Evolutionary conservation across 2,113 vertebrate genomes (phyloP).

Genomic region (Tiliqua scincoides): DNA sequence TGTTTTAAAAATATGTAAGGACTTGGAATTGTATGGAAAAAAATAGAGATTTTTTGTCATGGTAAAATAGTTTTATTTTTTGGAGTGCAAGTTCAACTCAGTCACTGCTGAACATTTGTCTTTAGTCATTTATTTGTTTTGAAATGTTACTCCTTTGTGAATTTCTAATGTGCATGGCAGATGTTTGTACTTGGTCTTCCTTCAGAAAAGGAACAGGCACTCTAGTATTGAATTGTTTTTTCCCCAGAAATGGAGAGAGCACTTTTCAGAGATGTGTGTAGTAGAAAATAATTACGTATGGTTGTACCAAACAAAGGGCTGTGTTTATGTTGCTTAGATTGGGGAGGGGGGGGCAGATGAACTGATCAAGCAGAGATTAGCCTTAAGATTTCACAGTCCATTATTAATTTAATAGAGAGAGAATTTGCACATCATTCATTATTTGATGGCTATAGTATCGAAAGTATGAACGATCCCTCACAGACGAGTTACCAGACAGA

Average conservation of each 20-base stretch:
- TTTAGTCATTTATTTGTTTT: constrained; percentile 52
- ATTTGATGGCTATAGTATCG: not conserved
- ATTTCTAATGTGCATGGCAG: constrained; percentile 45
- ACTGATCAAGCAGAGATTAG: too few species aligned
- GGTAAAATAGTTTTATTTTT: constrained; percentile 60
- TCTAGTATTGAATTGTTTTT: not conserved
- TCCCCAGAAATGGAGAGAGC: not conserved
- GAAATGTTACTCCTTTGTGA: constrained; percentile 30
- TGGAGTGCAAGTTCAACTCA: constrained; percentile 59
- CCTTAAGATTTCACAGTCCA: not conserved
- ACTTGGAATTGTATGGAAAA: too few species aligned
- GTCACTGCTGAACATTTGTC: constrained; percentile 47
- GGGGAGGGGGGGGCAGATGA: not conserved
- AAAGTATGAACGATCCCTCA: not conserved
- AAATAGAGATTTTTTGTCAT: not conserved
- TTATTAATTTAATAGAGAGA: not conserved
- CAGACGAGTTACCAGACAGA: not conserved
- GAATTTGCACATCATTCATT: not conserved
- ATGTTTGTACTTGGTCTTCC: constrained; percentile 33
- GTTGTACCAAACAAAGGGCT: not conserved
- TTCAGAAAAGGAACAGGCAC: not conserved
- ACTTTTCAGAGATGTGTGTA: not conserved
- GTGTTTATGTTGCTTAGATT: not conserved
- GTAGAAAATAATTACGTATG: not conserved
- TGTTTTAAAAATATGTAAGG: not conserved